phyloP scores from a whole-genome alignment of 64 coral and sea anemone genomes.

The Montipora sp. region DNA sequence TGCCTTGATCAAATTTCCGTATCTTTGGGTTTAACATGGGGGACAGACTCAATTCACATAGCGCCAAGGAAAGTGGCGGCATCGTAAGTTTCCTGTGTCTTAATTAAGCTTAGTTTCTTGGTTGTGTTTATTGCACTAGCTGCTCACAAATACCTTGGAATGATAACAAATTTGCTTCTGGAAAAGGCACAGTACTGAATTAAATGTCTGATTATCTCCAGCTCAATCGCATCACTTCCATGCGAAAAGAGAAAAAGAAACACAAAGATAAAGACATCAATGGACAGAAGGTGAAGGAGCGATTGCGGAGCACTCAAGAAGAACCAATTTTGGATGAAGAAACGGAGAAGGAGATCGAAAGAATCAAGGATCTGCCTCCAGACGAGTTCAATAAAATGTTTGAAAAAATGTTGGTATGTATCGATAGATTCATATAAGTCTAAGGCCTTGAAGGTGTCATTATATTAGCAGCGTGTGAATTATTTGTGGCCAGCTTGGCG shows the following conservation, averaged over 20 bases:
- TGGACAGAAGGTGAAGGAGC: constrained; percentile 71
- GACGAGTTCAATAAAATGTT: constrained; percentile 93
- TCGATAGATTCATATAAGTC: neutral
- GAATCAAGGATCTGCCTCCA: constrained; percentile 71
- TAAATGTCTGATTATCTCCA: constrained; percentile 22
- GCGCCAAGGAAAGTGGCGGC: constrained; percentile 36
- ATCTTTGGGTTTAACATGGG: constrained; percentile 20
- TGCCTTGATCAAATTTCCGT: neutral
- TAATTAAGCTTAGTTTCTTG: neutral
- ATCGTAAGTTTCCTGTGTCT: constrained; percentile 13
- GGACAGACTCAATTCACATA: constrained; percentile 8
- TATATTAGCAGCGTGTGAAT: too few relatives aligned
- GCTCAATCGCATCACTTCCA: constrained; percentile 87
- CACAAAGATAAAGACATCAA: constrained; percentile 77
- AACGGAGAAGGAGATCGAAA: constrained; percentile 82
- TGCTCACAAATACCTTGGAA: neutral
- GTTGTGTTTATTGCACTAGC: neutral
- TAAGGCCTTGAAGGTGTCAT: neutral
- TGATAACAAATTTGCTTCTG: constrained; percentile 6
- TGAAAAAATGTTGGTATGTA: constrained; percentile 96
- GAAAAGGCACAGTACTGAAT: constrained; percentile 14
- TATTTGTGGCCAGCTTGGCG: too few relatives aligned
- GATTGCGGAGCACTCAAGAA: constrained; percentile 79
- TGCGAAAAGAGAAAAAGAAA: constrained; percentile 85
- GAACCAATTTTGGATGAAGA: constrained; percentile 70